These are phyloP conservation scores for Lepus timidus DNA, from an alignment of 2,113 vertebrate genomes.

Conservation along the genomic window DNA sequence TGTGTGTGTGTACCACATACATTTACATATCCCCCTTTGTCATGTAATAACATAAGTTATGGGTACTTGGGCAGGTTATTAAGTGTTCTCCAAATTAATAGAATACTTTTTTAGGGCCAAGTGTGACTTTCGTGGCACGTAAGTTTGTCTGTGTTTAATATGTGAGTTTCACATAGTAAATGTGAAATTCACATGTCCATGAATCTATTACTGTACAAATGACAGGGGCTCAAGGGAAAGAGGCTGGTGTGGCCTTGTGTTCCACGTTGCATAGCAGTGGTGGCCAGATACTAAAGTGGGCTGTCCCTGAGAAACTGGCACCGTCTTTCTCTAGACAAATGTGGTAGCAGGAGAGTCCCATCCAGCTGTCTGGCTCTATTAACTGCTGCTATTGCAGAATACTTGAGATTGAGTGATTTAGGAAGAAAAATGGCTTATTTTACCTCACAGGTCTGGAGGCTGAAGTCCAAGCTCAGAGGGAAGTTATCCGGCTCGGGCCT, in stretches of 20 bases:
- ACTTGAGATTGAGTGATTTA: too few species aligned
- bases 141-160: neutral
- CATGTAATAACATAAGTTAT: neutral
- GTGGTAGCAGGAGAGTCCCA: neutral
- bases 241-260: neutral
- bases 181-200: neutral
- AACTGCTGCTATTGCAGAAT: too few species aligned
- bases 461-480: too few species aligned
- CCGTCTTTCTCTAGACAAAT: constrained; percentile 7
- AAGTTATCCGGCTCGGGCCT: too few species aligned
- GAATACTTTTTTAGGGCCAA: neutral
- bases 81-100: neutral
- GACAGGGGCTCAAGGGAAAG: neutral
- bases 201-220: constrained; percentile 25
- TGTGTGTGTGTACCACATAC: neutral
- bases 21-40: neutral
- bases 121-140: too few species aligned
- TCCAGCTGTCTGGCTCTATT: too few species aligned
- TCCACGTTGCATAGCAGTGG: neutral
- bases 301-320: neutral
- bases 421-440: too few species aligned
- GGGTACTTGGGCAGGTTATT: neutral
- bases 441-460: too few species aligned
- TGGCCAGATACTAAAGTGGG: neutral
- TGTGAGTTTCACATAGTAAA: neutral